Evolutionary conservation across 1,140 invertebrate species (phyloP).

Genomic region (Trichomalopsis sarcophagae): DNA sequence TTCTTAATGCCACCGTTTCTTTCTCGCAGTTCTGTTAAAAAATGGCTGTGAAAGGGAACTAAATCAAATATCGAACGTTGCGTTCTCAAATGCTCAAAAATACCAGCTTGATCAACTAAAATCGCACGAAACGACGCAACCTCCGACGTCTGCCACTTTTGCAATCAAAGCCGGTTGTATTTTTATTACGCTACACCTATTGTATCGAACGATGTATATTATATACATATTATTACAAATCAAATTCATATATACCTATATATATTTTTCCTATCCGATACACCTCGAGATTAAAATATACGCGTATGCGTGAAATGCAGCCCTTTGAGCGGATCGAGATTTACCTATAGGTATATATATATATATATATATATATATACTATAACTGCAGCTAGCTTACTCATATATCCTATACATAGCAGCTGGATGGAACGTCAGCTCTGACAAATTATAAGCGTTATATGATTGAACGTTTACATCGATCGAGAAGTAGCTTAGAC

Average conservation of each 20-base stretch:
- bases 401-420: background rate
- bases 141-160: conserved; percentile 5
- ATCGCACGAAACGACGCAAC: conserved; percentile 1
- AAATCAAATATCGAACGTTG: too few species aligned
- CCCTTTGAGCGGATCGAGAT: conserved; percentile 30
- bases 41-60: too few species aligned
- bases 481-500: conserved; percentile 1
- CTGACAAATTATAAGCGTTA: background rate
- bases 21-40: too few species aligned
- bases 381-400: background rate
- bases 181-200: background rate
- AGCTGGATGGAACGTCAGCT: conserved; percentile 45
- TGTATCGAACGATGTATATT: too few species aligned
- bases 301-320: background rate
- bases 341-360: too few species aligned
- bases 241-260: background rate
- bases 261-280: background rate
- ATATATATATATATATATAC: background rate
- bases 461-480: conserved; percentile 26
- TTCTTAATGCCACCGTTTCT: background rate
- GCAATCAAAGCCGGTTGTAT: conserved; percentile 15
- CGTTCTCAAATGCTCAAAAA: too few species aligned
- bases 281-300: background rate
- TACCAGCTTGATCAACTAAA: conserved; percentile 37
- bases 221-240: background rate